phyloP scores from a whole-genome alignment of 2,113 vertebrate genomes.

The Rhabdomys dilectus region DNA sequence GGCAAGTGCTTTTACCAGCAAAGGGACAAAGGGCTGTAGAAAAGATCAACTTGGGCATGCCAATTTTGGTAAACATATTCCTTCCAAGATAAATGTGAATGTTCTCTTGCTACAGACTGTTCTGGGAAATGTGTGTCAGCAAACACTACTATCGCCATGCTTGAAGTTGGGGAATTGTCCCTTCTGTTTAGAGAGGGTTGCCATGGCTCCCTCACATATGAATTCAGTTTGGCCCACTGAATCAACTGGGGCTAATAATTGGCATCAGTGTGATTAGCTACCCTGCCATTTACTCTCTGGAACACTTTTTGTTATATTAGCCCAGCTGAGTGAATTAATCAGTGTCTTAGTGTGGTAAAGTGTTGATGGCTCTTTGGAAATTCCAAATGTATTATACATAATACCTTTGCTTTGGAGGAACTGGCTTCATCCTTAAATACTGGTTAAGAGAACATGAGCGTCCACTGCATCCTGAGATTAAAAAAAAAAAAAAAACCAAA shows the following conservation, averaged over 20 bases:
- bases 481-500: neutral
- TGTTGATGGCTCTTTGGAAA: neutral
- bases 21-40: neutral
- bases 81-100: neutral
- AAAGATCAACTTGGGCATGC: neutral
- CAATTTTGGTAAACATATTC: neutral
- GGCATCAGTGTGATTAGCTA: neutral
- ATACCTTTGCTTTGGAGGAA: constrained; percentile 11
- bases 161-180: neutral
- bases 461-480: neutral
- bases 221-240: neutral
- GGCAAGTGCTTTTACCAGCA: neutral
- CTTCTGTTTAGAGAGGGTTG: neutral
- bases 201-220: neutral
- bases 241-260: neutral
- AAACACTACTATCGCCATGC: neutral
- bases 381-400: neutral
- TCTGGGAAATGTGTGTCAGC: neutral
- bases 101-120: neutral
- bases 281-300: neutral
- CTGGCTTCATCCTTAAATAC: neutral
- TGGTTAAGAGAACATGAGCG: neutral
- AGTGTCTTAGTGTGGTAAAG: neutral
- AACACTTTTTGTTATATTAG: neutral
- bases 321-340: neutral